These are phyloP conservation scores for Sminthopsis crassicaudata DNA, from an alignment of 2,113 vertebrate genomes.

Conservation along the genomic window DNA sequence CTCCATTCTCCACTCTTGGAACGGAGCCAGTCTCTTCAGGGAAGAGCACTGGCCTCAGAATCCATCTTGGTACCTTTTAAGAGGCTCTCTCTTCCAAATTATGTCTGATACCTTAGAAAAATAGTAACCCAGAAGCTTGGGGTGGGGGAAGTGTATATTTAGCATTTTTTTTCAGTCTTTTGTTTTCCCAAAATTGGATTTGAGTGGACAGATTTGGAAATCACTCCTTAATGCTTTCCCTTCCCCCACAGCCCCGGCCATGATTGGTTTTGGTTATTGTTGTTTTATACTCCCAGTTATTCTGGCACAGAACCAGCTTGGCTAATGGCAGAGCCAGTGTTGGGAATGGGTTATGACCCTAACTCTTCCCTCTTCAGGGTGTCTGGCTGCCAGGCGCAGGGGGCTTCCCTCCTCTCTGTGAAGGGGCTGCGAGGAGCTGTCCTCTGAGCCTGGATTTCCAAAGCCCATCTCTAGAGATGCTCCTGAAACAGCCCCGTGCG, in stretches of 20 bases:
- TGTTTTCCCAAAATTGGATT: constrained; percentile 24
- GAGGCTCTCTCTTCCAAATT: constrained; percentile 40
- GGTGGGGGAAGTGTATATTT: constrained; percentile 51
- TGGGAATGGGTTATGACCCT: no score
- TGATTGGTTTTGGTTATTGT: not conserved
- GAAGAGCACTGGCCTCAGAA: constrained; percentile 55
- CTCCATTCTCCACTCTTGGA: constrained; percentile 69
- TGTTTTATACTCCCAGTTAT: not conserved
- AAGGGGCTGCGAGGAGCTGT: no score
- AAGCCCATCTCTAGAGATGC: not conserved
- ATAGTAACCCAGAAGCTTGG: constrained; percentile 50
- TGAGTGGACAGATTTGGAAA: not conserved
- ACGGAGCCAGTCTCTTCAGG: constrained; percentile 64
- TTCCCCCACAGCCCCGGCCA: not conserved
- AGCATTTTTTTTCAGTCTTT: constrained; percentile 43
- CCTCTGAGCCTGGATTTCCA: not conserved
- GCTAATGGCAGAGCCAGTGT: constrained; percentile 30
- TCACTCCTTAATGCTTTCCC: constrained; percentile 15
- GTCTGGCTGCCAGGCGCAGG: not conserved
- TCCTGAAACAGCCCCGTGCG: not conserved
- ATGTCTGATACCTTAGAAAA: constrained; percentile 48
- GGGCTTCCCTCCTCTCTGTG: not conserved
- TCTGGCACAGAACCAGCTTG: constrained; percentile 21
- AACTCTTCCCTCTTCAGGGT: not conserved
- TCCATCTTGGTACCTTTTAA: constrained; percentile 48